Evolutionary conservation across 1,140 invertebrate genomes (phyloP).

Genomic region (Anastrepha obliqua): DNA sequence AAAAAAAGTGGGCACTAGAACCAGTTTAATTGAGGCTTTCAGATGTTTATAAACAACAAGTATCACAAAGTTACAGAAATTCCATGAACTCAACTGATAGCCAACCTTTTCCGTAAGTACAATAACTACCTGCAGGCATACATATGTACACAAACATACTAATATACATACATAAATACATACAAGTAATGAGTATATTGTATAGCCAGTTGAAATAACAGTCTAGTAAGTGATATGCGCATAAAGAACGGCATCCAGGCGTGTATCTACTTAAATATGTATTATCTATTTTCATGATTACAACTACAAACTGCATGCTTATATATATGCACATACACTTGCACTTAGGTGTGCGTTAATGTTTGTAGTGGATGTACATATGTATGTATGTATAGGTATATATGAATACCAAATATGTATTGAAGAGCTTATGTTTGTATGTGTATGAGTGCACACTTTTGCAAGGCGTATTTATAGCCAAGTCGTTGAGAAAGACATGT

Average conservation of each 20-base stretch:
- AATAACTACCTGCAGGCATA: not conserved
- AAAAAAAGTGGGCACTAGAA: not conserved
- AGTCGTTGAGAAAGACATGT: not conserved
- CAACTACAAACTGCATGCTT: not conserved
- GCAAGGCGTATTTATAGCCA: not conserved
- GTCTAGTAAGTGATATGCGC: constrained; percentile 23
- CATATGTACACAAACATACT: not conserved
- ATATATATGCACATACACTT: not conserved
- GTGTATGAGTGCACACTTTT: not conserved
- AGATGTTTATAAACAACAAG: not conserved
- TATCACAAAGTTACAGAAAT: not conserved
- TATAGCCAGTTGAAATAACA: not conserved
- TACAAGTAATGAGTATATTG: not conserved
- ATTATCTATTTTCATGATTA: constrained; percentile 6
- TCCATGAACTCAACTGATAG: not conserved
- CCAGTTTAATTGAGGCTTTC: not conserved
- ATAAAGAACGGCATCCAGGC: not conserved
- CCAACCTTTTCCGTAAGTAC: not conserved
- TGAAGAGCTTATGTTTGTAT: not conserved
- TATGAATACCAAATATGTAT: not conserved
- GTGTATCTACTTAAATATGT: not conserved
- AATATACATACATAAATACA: not conserved
- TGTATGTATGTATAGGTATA: not conserved
- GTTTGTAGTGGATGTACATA: not conserved
- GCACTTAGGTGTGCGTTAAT: no score